phyloP scores from a whole-genome alignment of 2,888 invertebrate genomes.

The Liodrosophila aerea region DNA sequence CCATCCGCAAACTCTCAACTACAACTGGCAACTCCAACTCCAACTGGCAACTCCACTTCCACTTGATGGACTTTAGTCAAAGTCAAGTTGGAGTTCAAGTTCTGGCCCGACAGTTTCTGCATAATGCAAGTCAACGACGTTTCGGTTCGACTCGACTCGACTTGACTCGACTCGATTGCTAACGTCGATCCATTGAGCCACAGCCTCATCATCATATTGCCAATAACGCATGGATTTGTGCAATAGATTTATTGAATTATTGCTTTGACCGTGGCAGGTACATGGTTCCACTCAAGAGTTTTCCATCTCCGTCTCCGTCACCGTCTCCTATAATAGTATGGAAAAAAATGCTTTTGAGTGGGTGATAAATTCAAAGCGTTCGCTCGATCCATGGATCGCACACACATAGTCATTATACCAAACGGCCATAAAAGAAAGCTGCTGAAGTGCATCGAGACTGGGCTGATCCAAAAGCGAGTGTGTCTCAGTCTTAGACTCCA shows the following conservation, averaged over 20 bases:
- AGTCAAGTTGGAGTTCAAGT: slow-evolving; percentile 77
- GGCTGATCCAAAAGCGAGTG: neutral
- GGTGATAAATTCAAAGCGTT: slow-evolving; percentile 73
- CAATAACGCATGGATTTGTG: slow-evolving; percentile 76
- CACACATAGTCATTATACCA: slow-evolving; percentile 65
- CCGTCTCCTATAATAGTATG: slow-evolving; percentile 46
- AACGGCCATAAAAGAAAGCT: slow-evolving; percentile 74
- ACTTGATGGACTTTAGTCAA: slow-evolving; percentile 80
- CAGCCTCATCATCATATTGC: slow-evolving; percentile 77
- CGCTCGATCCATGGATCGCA: slow-evolving; percentile 37
- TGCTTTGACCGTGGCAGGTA: slow-evolving; percentile 81
- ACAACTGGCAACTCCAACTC: slow-evolving; percentile 15
- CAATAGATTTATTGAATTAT: slow-evolving; percentile 81
- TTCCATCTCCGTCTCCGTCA: neutral
- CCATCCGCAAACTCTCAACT: too few species aligned
- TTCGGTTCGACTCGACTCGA: slow-evolving; percentile 24
- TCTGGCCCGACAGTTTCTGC: slow-evolving; percentile 61
- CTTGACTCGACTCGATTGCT: too few species aligned
- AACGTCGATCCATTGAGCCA: slow-evolving; percentile 37
- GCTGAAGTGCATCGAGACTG: slow-evolving; percentile 48
- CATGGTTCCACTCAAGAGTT: slow-evolving; percentile 63
- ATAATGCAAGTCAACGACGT: slow-evolving; percentile 58
- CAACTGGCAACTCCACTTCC: slow-evolving; percentile 48
- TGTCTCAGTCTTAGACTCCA: too few species aligned
- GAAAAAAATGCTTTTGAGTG: slow-evolving; percentile 76